Evolutionary conservation across 2,113 vertebrate genomes (phyloP).

Genomic region (Coptodon bakossiorum): DNA sequence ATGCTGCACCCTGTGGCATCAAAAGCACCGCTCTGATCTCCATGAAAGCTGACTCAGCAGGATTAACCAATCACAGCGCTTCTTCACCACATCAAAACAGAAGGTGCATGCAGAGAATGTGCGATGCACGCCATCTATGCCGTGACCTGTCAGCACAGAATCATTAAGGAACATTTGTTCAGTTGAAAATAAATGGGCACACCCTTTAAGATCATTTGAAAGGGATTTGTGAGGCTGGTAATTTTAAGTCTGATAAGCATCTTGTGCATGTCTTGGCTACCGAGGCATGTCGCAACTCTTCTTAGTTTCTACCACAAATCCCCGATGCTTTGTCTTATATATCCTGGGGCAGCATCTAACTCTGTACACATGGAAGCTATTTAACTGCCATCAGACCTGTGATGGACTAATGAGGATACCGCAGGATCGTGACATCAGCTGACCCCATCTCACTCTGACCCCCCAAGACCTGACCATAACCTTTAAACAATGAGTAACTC

Average conservation of each 20-base stretch:
- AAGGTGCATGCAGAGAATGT: background rate
- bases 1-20: background rate
- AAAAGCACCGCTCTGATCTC: background rate
- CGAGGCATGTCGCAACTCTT: background rate
- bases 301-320: background rate
- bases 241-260: conserved; percentile 18
- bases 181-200: conserved; percentile 53
- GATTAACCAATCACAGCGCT: conserved; percentile 8
- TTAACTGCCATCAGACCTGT: conserved; percentile 17
- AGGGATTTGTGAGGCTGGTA: background rate
- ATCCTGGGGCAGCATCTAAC: background rate
- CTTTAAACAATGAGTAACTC: conserved; percentile 2
- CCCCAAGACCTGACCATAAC: conserved; percentile 4
- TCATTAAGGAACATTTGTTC: conserved; percentile 23
- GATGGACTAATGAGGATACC: conserved; percentile 38
- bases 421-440: conserved; percentile 27
- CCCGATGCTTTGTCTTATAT: background rate
- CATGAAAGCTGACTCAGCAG: background rate
- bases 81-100: conserved; percentile 43
- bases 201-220: background rate
- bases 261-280: background rate
- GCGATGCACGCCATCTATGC: background rate
- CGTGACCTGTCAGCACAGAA: conserved; percentile 43
- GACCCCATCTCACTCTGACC: conserved; percentile 37
- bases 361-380: conserved; percentile 34